phyloP scores from a whole-genome alignment of 2,888 invertebrate species.

The Lordiphosa fenestrarum region DNA sequence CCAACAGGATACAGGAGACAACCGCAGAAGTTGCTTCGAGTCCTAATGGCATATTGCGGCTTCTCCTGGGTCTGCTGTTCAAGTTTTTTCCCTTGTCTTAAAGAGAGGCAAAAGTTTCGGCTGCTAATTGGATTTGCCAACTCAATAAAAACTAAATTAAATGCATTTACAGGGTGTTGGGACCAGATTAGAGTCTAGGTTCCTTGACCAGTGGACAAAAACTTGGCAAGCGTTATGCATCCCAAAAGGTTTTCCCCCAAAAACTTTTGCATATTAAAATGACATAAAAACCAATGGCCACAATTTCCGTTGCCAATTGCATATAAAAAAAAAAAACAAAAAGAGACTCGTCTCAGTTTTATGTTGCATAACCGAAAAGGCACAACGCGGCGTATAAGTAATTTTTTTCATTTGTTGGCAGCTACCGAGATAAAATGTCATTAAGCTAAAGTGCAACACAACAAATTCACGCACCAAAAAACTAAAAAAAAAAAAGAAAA shows the following conservation, averaged over 20 bases:
- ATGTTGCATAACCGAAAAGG: constrained; percentile 59
- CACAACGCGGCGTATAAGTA: constrained; percentile 61
- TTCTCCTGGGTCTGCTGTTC: constrained; percentile 28
- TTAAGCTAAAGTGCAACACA: constrained; percentile 70
- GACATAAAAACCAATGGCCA: constrained; percentile 75
- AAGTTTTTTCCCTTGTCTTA: constrained; percentile 58
- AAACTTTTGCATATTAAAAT: constrained; percentile 78
- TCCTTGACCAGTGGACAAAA: constrained; percentile 55
- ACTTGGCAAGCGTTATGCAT: constrained; percentile 58
- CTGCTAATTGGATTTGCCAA: constrained; percentile 71
- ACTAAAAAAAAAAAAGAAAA: constrained; percentile 2
- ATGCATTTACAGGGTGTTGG: constrained; percentile 61
- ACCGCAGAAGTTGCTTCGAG: constrained; percentile 10
- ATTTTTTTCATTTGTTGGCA: constrained; percentile 29
- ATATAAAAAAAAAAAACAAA: constrained; percentile 43
- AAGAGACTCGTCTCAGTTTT: constrained; percentile 42
- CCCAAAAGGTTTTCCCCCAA: constrained; percentile 28
- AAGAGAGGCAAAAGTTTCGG: constrained; percentile 46
- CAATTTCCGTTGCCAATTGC: constrained; percentile 77
- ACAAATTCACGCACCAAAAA: constrained; percentile 30
- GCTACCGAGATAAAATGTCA: constrained; percentile 66
- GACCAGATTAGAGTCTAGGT: constrained; percentile 28
- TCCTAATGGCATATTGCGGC: constrained; percentile 15
- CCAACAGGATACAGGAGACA: constrained; percentile 9
- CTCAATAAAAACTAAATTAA: constrained; percentile 72